Evolutionary conservation across 2,113 vertebrate species (phyloP), one percentile per base, ranked within the genome.

Genomic region (Anas platyrhynchos): DNA sequence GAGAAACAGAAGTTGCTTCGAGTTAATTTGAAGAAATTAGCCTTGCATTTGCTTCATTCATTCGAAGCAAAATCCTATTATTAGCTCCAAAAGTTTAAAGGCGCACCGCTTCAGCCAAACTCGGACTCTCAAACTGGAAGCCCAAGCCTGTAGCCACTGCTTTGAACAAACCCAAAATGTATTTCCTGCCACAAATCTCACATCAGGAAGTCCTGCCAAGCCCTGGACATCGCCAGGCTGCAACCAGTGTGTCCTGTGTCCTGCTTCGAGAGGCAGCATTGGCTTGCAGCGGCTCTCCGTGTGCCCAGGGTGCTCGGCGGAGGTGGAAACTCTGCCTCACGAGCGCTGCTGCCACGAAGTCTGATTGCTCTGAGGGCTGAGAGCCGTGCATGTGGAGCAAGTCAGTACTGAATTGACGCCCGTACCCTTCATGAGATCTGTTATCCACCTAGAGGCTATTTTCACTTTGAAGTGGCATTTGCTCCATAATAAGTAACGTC

Each of bases 391-490:
- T 81, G 67, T 63, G 59, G 94, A 94, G 69, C 50, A 74, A 84
- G 66, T 72, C 54, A 83, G 59, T 41, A 25, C 23, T 72, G 74
- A 83, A 73, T 52, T 86, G 61, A 86, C 52, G 67, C 16, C 52
- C 43, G 59, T 89, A 90, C 54, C 67, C 90, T 87, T 90, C 84
- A 54, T 84, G 89, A 94, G 90, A 92, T 87, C 78, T 76, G 50
- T 87, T 94, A 92, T 83, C 75, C 77, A 86, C 85, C 93, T 95
- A 89, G 91, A 93, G 95, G 95, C 96, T 95, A 89, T 96, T 97
- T 93, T 96, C 83, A 88, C 91, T 97, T 96, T 96, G 88, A 96
- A 91, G 93, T 84, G 89, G 84, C 86, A 62, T 96, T 97, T 95
- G 90, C 66, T 97, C 82, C 48, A 27, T 86, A 94, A 91, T 81